phyloP scores from a whole-genome alignment of 2,113 vertebrate species.

The Aphyosemion australe region DNA sequence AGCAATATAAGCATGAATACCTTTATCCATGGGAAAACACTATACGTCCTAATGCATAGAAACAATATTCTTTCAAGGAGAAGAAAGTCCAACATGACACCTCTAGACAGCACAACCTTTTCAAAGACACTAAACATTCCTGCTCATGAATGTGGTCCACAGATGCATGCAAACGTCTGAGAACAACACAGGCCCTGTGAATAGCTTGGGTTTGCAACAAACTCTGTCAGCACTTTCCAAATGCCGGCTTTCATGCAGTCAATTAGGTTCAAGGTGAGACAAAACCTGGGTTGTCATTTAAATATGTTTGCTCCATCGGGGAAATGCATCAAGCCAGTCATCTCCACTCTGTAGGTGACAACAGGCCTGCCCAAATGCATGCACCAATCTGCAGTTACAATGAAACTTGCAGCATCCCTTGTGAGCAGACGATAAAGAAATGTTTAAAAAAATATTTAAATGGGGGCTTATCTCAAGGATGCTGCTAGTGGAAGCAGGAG shows the following conservation, averaged over 20 bases:
- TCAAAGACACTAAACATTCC: slow-evolving; percentile 4
- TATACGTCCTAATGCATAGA: slow-evolving; percentile 30
- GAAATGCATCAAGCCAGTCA: slow-evolving; percentile 62
- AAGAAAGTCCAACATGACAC: slow-evolving; percentile 16
- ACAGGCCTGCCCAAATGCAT: slow-evolving; percentile 51
- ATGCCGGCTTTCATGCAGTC: slow-evolving; percentile 69
- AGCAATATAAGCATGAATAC: slow-evolving; percentile 4
- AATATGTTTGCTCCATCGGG: slow-evolving; percentile 67
- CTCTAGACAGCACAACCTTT: slow-evolving; percentile 16
- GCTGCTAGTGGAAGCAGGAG: neutral
- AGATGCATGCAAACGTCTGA: slow-evolving; percentile 31
- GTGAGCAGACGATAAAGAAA: slow-evolving; percentile 18
- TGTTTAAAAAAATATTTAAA: slow-evolving; percentile 8
- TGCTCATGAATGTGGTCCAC: slow-evolving; percentile 11
- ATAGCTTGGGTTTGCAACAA: slow-evolving; percentile 35
- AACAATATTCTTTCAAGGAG: slow-evolving; percentile 36
- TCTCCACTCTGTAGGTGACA: slow-evolving; percentile 63
- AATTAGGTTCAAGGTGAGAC: slow-evolving; percentile 82
- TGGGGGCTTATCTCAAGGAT: slow-evolving; percentile 4
- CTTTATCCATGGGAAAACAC: slow-evolving; percentile 8
- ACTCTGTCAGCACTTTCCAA: slow-evolving; percentile 72
- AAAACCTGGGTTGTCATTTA: slow-evolving; percentile 74
- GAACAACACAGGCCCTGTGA: slow-evolving; percentile 40
- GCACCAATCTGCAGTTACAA: slow-evolving; percentile 37
- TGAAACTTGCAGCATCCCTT: neutral